Conservation (phyloP, 1,140 invertebrate species). For the Andrena cerasifolii region DNA sequence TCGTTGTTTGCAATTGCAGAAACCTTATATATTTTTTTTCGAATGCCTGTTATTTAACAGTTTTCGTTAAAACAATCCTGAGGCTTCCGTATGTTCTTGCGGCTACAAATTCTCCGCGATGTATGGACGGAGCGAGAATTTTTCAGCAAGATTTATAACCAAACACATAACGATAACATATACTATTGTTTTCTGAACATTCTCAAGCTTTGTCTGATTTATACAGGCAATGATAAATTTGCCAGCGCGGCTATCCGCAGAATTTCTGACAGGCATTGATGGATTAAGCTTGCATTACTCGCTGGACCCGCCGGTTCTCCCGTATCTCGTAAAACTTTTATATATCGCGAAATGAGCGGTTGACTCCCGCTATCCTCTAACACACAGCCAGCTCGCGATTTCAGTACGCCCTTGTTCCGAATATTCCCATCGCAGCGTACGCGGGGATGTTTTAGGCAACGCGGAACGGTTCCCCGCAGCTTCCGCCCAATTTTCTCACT, state of each 20-base stretch:
- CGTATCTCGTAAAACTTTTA: constrained; percentile 71
- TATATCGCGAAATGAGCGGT: constrained; percentile 64
- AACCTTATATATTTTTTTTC: neutral
- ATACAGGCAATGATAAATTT: constrained; percentile 70
- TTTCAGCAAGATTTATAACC: neutral
- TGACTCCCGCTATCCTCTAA: constrained; percentile 25
- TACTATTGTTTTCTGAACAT: constrained; percentile 24
- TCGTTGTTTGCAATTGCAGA: neutral
- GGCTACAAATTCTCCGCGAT: neutral
- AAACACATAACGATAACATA: neutral
- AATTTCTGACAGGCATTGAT: constrained; percentile 70
- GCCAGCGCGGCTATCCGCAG: constrained; percentile 33
- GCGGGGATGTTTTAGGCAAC: neutral
- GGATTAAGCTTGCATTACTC: constrained; percentile 70
- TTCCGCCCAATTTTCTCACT: neutral
- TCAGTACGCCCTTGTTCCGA: neutral
- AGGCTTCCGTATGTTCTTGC: too few relatives aligned
- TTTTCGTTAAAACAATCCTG: too few relatives aligned
- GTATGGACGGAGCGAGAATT: neutral
- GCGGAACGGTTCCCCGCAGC: constrained; percentile 28
- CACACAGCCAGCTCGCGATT: neutral
- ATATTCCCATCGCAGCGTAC: too few relatives aligned
- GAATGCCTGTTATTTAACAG: neutral
- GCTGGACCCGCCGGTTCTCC: constrained; percentile 61
- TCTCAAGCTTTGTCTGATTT: constrained; percentile 62